These are phyloP conservation scores for Ladona fulva DNA, from an alignment of 1,140 invertebrate species.

Conservation along the genomic window DNA sequence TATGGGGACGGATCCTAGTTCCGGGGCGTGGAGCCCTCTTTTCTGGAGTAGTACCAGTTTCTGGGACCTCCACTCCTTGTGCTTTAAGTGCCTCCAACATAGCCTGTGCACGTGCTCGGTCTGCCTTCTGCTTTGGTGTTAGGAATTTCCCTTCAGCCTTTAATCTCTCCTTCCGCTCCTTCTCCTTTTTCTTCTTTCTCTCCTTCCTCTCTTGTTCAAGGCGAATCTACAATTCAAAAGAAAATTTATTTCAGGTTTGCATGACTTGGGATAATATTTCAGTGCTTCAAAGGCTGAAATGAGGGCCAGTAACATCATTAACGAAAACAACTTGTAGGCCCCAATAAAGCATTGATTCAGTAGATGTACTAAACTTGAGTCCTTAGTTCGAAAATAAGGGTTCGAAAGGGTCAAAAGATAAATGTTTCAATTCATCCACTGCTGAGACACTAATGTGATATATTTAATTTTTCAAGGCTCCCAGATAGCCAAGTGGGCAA, in stretches of 20 bases:
- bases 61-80: slow-evolving; percentile 60
- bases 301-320: too few relatives aligned
- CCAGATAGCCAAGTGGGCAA: too few relatives aligned
- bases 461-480: too few relatives aligned
- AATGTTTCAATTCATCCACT: too few relatives aligned
- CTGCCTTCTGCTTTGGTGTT: slow-evolving; percentile 86
- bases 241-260: neutral
- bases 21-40: slow-evolving; percentile 58
- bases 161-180: slow-evolving; percentile 82
- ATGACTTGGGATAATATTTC: too few relatives aligned
- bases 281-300: too few relatives aligned
- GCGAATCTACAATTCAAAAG: neutral
- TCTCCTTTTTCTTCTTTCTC: slow-evolving; percentile 89
- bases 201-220: slow-evolving; percentile 78
- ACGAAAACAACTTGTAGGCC: too few relatives aligned
- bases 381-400: too few relatives aligned
- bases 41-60: slow-evolving; percentile 48
- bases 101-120: slow-evolving; percentile 74
- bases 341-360: too few relatives aligned
- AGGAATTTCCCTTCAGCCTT: slow-evolving; percentile 92
- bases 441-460: too few relatives aligned
- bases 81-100: slow-evolving; percentile 80
- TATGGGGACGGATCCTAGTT: slow-evolving; percentile 54
- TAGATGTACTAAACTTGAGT: too few relatives aligned
- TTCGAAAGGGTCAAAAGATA: too few relatives aligned